A percentile compares a stretch with the other conserved stretches of the same genome.
These are phyloP conservation scores for Streblospio benedicti DNA, from an alignment of 1,140 invertebrate genomes.

Conservation along the genomic window DNA sequence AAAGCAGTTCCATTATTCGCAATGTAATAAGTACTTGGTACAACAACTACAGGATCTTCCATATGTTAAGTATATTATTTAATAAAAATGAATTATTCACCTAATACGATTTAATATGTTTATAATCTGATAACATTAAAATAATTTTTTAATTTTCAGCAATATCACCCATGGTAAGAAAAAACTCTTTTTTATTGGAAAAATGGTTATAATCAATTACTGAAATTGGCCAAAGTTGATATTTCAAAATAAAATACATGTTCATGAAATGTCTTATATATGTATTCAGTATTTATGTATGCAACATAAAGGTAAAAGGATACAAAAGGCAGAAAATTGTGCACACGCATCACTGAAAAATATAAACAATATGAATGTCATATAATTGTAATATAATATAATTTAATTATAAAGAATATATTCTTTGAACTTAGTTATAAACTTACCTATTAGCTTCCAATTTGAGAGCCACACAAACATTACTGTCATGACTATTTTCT, in stretches of 20 bases:
- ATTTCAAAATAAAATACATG: neutral
- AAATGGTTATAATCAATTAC: no score
- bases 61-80: constrained; percentile 33
- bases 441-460: constrained; percentile 23
- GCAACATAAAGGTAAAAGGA: constrained; percentile 31
- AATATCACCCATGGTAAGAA: no score
- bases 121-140: no score
- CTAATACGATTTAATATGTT: no score
- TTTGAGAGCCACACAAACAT: constrained; percentile 19
- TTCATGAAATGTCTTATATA: constrained; percentile 10
- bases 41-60: constrained; percentile 71
- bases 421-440: constrained; percentile 54
- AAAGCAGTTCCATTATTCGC: constrained; percentile 64
- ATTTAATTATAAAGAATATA: constrained; percentile 47
- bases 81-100: neutral
- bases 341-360: constrained; percentile 61
- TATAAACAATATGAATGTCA: constrained; percentile 59
- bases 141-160: no score
- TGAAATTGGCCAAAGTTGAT: no score
- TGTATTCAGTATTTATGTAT: constrained; percentile 7
- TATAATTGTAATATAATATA: constrained; percentile 50
- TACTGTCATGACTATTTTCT: no score
- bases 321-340: constrained; percentile 79
- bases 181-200: no score
- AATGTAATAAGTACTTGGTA: constrained; percentile 80